Base-by-base conservation (phyloP, 2,113 vertebrate genomes). In the Tylochromis polylepis region DNA sequence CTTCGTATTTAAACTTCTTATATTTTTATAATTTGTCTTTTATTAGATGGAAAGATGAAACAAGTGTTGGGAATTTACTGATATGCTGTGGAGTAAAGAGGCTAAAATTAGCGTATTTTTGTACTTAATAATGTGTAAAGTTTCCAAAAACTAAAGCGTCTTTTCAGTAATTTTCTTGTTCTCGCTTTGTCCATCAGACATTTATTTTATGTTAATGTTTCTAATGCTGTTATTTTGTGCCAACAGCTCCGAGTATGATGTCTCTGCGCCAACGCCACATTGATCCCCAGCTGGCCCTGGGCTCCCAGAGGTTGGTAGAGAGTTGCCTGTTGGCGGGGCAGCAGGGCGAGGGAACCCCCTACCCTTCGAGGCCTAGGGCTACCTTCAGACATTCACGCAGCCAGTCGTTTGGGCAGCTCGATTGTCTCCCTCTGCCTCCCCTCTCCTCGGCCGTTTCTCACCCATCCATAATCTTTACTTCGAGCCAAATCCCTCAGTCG, bases 241-340 rank as follows among this genome's bases (percentile, higher is more conserved):
- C 95, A 93, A 53, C 97, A 99, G 98, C 98, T 93, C 97, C 98
- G 79, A 97, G 97, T 94, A 95, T 99, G 97, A 96, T 98, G 94
- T 96, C 97, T 22, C 95, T 99, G 86, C 98, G 98, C 62, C 98
- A 99, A 95, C 98, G 98, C 91, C 97, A 98, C 94, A 97, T 97
- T 95, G 98, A 99, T 89, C 95, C 98, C 1, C 98, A 97, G 95
- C 97, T 97, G 91, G 95, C 96, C 93, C 94, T 97, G 86, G 98
- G 98, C 97, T 98, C 98, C 72, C 98, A 99, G 98, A 99, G 98
- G 98, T 99, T 99, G 97, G 98, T 99, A 98, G 98, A 99, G 96
- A 94, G 96, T 87, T 96, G 97, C 84, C 95, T 95, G 53, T 92
- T 93, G 90, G 81, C 84, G 1, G 95, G 96, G 92, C 97, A 96